Evolutionary conservation across 2,888 invertebrate genomes (phyloP), one percentile per base, ranked within the genome.

Genomic region (Leptinotarsa juncta): DNA sequence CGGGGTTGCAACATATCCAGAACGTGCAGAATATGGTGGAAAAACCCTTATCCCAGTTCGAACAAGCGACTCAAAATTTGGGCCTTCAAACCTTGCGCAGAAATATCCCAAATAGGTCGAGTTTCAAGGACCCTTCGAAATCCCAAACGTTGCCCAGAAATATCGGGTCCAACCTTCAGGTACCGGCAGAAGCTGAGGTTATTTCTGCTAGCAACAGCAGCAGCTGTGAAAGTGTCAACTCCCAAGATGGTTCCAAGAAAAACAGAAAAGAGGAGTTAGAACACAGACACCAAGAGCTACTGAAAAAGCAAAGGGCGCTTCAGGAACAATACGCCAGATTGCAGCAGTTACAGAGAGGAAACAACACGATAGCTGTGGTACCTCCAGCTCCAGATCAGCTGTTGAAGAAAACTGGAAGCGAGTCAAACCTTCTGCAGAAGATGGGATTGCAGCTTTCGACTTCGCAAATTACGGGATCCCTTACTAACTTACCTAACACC

Each of bases 311-410:
- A 85, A 94, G 93, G 82, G 94, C 95, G 20, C 89, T 97, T 23
- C 97, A 97, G 86, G 97, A 97, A 83, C 97, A 97, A 85, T 97
- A 97, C 87, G 95, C 96, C 20, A 91, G 97, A 26, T 89, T 97
- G 75, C 97, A 97, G 86, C 94, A 95, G 89, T 91, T 97, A 79
- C 96, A 96, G 85, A 91, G 95, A 80, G 93, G 94, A 81, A 93
- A 93, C 0, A 92, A 93, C 50, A 90, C 93, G 3, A 84, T 91
- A 69, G 90, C 92, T 15, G 90, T 91, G 3, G 89, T 90, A 67
- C 91, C 93, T 3, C 91, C 93, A 48, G 90, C 92, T 0, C 92
- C 93, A 16, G 91, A 91, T 83, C 86, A 90, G 65, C 87, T 83
- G 69, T 89, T 96, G 60, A 96, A 96, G 87, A 96, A 96, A 85